Evolutionary conservation across 2,113 vertebrate genomes (phyloP).

Genomic region (Calidris pygmaea): DNA sequence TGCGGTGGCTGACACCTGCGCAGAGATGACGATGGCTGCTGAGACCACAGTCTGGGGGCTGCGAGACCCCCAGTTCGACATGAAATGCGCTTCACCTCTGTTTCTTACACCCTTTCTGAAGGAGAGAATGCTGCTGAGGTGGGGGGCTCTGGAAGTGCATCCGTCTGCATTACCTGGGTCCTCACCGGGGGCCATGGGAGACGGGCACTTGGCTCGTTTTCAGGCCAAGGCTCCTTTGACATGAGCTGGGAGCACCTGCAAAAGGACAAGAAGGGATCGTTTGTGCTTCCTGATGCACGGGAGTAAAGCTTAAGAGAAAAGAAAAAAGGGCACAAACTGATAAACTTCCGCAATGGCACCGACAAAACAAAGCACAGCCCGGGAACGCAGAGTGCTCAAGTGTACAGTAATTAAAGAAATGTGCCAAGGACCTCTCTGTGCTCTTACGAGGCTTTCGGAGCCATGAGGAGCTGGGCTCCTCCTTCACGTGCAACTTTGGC

Average conservation of each 20-base stretch:
- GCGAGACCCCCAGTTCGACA: rapidly evolving
- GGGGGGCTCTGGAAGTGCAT: neutral
- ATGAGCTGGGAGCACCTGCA: neutral
- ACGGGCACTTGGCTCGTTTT: rapidly evolving
- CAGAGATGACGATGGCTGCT: rapidly evolving
- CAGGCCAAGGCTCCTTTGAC: neutral
- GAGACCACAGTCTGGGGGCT: neutral
- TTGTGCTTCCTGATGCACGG: neutral
- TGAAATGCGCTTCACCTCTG: neutral
- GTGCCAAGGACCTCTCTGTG: neutral
- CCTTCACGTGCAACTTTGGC: neutral
- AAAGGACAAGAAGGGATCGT: neutral
- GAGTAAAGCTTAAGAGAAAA: no score
- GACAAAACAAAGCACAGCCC: neutral
- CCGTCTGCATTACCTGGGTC: neutral
- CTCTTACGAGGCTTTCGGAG: neutral
- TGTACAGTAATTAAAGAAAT: rapidly evolving
- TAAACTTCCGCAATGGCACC: neutral
- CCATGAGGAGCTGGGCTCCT: neutral
- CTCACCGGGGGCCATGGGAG: neutral
- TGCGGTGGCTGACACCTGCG: rapidly evolving
- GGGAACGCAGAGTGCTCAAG: neutral
- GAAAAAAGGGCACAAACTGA: neutral
- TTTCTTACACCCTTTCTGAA: neutral
- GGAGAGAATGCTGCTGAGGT: neutral